Conservation (phyloP, 2,888 invertebrate species). For the Tenthredo scrophulariae region DNA sequence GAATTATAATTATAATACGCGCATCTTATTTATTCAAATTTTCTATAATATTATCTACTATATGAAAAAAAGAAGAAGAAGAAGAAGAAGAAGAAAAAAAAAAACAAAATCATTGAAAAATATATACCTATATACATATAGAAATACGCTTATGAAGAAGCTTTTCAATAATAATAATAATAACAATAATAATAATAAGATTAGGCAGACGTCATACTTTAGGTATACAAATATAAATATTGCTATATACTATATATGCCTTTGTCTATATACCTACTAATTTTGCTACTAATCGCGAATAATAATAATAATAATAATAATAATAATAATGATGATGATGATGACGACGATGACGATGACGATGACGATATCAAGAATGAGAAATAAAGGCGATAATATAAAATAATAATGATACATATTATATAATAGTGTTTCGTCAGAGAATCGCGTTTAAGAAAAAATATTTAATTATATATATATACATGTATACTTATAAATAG, state of each 20-base stretch:
- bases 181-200: no score
- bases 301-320: neutral
- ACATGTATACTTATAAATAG: neutral
- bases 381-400: neutral
- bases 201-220: no score
- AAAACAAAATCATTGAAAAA: neutral
- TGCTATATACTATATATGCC: neutral
- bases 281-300: neutral
- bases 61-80: no score
- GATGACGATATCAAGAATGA: neutral
- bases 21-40: neutral
- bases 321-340: no score
- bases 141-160: no score
- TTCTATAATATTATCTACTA: neutral
- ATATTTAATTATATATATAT: neutral
- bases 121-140: neutral
- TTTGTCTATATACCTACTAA: constrained; percentile 7
- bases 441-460: no score
- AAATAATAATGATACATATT: neutral
- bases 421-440: neutral
- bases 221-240: neutral
- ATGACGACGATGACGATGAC: neutral
- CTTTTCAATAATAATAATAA: no score
- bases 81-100: no score
- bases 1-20: neutral